A percentile compares a stretch with the other conserved stretches of the same genome.
phyloP scores from a whole-genome alignment of 2,113 vertebrate species.

The Odocoileus virginianus region DNA sequence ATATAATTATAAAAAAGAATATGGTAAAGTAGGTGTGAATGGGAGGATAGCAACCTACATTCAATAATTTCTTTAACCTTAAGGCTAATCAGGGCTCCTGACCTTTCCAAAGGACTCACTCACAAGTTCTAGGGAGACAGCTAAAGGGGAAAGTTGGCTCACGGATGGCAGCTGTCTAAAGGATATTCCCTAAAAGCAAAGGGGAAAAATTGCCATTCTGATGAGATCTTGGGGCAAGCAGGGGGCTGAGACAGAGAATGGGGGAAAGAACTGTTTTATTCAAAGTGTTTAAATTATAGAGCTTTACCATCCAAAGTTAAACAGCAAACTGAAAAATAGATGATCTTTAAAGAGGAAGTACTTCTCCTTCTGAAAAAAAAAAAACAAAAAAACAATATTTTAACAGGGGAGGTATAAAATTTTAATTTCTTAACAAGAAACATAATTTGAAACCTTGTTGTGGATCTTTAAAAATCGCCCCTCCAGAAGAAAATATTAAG shows the following conservation, averaged over 20 bases:
- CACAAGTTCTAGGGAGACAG: background rate
- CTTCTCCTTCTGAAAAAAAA: background rate
- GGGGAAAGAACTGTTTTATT: background rate
- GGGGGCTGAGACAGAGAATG: background rate
- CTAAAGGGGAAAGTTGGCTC: background rate
- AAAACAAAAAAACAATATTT: background rate
- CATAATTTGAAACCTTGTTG: background rate
- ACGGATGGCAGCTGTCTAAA: background rate
- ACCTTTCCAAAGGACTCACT: constrained; percentile 28
- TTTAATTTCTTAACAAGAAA: constrained; percentile 25
- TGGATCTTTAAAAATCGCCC: background rate
- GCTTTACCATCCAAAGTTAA: background rate
- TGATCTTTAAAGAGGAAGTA: background rate
- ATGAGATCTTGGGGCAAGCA: background rate
- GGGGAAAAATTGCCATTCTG: background rate
- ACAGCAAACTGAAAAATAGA: background rate
- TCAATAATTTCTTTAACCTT: background rate
- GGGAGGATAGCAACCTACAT: background rate
- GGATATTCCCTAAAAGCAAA: background rate
- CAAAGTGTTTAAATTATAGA: background rate
- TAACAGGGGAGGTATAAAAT: background rate
- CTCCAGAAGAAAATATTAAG: background rate
- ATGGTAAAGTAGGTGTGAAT: background rate
- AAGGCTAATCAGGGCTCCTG: background rate
- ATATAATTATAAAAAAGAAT: background rate